Conservation (phyloP, 2,797 vertebrate genomes). For the Sebastes aleutianus region DNA sequence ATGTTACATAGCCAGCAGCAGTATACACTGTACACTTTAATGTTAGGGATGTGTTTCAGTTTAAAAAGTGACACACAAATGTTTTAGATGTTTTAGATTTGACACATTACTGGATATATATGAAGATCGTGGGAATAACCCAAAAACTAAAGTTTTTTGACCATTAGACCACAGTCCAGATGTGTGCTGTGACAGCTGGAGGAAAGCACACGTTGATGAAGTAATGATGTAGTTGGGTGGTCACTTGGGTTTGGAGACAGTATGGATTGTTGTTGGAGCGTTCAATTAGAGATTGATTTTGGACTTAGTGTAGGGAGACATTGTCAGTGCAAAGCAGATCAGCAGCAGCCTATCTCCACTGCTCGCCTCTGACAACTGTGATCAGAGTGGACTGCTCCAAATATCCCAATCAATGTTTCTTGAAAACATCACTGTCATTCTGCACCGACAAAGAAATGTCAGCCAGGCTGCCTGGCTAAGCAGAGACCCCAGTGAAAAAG, state of each 20-base stretch:
- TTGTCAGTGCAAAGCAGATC: conserved; percentile 63
- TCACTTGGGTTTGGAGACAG: conserved; percentile 51
- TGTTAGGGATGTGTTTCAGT: not conserved
- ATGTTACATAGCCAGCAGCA: not conserved
- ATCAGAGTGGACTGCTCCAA: conserved; percentile 50
- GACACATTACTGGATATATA: not conserved
- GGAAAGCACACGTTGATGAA: conserved; percentile 33
- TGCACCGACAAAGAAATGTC: conserved; percentile 24
- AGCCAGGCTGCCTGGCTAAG: not conserved
- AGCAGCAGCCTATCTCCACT: conserved; percentile 44
- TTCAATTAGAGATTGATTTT: conserved; percentile 75
- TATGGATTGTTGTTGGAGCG: conserved; percentile 68
- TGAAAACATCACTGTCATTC: conserved; percentile 54
- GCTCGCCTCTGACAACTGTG: conserved; percentile 51
- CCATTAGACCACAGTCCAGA: not conserved
- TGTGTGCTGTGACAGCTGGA: conserved; percentile 17
- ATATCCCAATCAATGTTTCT: conserved; percentile 53
- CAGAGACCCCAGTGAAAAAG: not conserved
- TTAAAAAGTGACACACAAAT: not conserved
- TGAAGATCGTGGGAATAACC: not conserved
- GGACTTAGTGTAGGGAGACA: conserved; percentile 65
- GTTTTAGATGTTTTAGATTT: not conserved
- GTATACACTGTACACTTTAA: not conserved
- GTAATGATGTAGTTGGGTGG: conserved; percentile 46
- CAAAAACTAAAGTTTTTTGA: not conserved